Conservation (phyloP, 2,888 invertebrate genomes). For the Prosapia bicincta region DNA sequence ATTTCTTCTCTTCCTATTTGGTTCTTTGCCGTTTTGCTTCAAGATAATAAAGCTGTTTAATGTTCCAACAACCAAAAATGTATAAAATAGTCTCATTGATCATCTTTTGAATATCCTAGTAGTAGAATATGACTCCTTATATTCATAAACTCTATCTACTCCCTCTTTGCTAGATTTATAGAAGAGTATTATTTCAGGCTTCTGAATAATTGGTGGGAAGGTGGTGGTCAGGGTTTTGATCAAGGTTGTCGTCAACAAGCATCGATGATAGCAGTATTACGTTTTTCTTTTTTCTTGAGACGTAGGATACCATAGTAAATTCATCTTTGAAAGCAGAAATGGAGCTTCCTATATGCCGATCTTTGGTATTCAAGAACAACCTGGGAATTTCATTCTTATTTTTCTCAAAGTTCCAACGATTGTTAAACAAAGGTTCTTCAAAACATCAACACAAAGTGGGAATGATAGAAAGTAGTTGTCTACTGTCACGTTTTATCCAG, state of each 20-base stretch:
- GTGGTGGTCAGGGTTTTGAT: conserved; percentile 4
- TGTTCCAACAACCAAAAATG: not conserved
- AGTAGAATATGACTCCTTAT: not conserved
- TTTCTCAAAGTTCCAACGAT: not conserved
- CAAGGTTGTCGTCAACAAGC: conserved; percentile 32
- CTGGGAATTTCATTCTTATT: conserved; percentile 35
- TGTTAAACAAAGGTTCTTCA: not conserved
- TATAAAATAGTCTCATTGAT: conserved; percentile 2
- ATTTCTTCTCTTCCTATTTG: not conserved
- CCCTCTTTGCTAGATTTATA: conserved; percentile 12
- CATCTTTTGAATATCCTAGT: conserved; percentile 6
- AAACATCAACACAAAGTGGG: not conserved
- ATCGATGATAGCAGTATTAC: conserved; percentile 34
- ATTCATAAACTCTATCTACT: conserved; percentile 6
- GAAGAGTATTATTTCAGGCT: conserved; percentile 10
- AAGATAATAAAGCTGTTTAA: conserved; percentile 7
- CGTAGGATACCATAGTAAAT: conserved; percentile 36
- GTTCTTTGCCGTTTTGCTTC: not conserved
- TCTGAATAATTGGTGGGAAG: conserved; percentile 5
- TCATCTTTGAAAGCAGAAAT: conserved; percentile 18
- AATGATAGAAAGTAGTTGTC: not conserved
- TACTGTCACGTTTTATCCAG: not conserved
- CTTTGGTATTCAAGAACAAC: conserved; percentile 28
- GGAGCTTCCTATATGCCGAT: not conserved
- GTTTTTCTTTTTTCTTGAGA: conserved; percentile 39